Base-by-base conservation (phyloP, 2,113 vertebrate genomes). In the Odocoileus hemionus region DNA sequence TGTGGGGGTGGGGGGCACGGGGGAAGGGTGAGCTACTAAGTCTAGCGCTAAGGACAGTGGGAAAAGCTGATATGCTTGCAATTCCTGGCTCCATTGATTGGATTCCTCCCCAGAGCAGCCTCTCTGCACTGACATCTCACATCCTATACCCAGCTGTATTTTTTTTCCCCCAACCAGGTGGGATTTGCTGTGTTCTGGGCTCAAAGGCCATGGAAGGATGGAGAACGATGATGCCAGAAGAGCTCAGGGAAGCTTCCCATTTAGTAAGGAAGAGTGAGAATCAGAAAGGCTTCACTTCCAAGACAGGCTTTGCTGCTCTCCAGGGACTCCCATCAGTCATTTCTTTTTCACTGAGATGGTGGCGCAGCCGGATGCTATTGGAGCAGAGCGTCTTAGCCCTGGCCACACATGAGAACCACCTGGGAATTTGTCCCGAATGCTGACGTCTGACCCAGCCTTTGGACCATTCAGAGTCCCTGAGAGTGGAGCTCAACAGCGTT, bases 291-390 rank as follows among this genome's bases (percentile, higher is more conserved):
- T 80, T 28, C 1, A 1, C 23, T 76, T 43, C 45, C 15, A 57
- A 9, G 36, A 10, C 1, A 4, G 21, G n/a, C 58, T 82, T 80
- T 55, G 30, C 52, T 85, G n/a, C 54, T 7, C 1, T 19, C 1
- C 39, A 10, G 33, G 60, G 5, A 7, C 16, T 3, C 28, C 7
- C n/a, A 1, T 1, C 50, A 4, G 33, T 16, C 19, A 1, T 39
- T 93, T 70, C 36, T 79, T 6, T 33, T 26, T n/a, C 30, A 21
- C 0, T 1, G 23, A 45, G 83, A 30, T 10, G 33, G 11, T 16
- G 2, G 36, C 0, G 7, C 1, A 0, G 67, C 36, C 28, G 9
- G 19, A 30, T 4, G 4, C 11, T 15, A 16, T 54, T 4, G 1
- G 17, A 39, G 26, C 70, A 33, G 50, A 84, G 33, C 14, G 14